Conservation (phyloP, 2,113 vertebrate species). For the Cyanistes caeruleus region DNA sequence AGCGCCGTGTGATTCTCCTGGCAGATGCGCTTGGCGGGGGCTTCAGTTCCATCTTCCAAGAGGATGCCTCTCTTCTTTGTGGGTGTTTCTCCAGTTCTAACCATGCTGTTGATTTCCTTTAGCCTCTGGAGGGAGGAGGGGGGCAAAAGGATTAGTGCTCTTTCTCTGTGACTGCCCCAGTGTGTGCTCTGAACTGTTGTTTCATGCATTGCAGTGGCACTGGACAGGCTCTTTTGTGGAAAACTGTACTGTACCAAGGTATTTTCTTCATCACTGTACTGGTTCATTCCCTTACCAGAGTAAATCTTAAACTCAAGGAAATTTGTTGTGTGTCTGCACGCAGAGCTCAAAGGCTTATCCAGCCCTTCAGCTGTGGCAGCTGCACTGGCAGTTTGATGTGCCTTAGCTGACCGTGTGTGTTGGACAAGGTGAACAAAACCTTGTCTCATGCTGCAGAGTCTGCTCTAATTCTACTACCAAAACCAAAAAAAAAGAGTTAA, state of each 20-base stretch:
- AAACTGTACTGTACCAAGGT: fast-evolving
- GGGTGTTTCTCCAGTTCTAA: slow-evolving; percentile 90
- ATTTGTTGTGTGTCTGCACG: fast-evolving
- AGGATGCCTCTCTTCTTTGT: slow-evolving; percentile 89
- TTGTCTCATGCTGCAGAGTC: fast-evolving
- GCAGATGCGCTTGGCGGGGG: slow-evolving; percentile 89
- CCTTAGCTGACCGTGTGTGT: fast-evolving
- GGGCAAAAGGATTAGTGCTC: neutral
- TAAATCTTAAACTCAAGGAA: neutral
- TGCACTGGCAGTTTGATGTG: neutral
- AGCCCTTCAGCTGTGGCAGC: neutral
- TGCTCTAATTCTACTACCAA: neutral
- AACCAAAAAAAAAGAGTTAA: neutral
- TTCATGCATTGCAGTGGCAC: no score
- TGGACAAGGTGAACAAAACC: neutral
- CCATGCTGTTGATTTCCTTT: slow-evolving; percentile 95
- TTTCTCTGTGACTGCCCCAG: neutral
- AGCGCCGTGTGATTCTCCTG: slow-evolving; percentile 89
- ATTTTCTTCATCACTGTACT: no score
- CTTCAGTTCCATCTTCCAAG: slow-evolving; percentile 85
- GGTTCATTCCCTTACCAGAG: neutral
- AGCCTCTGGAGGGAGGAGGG: slow-evolving; percentile 76
- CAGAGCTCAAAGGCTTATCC: neutral
- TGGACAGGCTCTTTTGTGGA: neutral
- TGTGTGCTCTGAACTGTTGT: neutral